phyloP scores from a whole-genome alignment of 2,888 invertebrate genomes.

The Chrysolina oricalcia region DNA sequence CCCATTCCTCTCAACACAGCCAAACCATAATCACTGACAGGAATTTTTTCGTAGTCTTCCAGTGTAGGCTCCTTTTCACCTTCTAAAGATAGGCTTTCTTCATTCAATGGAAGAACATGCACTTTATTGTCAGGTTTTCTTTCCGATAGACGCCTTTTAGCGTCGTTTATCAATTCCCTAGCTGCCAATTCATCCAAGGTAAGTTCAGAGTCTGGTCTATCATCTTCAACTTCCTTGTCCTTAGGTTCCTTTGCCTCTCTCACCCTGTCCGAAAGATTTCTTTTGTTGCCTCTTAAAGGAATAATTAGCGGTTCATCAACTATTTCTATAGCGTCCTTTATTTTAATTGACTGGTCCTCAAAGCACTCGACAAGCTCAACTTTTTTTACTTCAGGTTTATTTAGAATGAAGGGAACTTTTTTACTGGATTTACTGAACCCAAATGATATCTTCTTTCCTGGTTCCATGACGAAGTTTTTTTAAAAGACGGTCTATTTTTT shows the following conservation, averaged over 20 bases:
- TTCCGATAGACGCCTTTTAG: conserved; percentile 62
- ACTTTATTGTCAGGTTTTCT: conserved; percentile 64
- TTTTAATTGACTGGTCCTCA: conserved; percentile 84
- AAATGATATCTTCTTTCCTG: conserved; percentile 86
- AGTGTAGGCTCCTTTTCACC: conserved; percentile 78
- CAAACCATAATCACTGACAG: conserved; percentile 87
- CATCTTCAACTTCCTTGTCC: conserved; percentile 58
- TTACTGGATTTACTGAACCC: conserved; percentile 82
- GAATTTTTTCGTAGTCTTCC: conserved; percentile 81
- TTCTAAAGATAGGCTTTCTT: conserved; percentile 76
- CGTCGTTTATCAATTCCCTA: conserved; percentile 78
- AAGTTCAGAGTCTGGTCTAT: conserved; percentile 67
- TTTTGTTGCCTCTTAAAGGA: conserved; percentile 75
- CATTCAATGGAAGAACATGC: conserved; percentile 76
- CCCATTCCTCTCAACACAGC: conserved; percentile 92
- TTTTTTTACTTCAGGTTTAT: conserved; percentile 72
- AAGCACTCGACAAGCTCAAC: conserved; percentile 85
- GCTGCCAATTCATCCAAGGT: conserved; percentile 83
- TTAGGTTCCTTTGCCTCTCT: conserved; percentile 71
- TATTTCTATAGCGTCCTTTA: conserved; percentile 77
- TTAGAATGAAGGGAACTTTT: conserved; percentile 71
- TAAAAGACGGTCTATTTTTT: too few relatives aligned
- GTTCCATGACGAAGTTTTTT: conserved; percentile 62
- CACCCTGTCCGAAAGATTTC: conserved; percentile 73
- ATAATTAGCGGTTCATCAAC: conserved; percentile 77